A percentile compares a stretch with the other conserved stretches of the same genome.
Conservation (phyloP, 2,888 invertebrate species). For the Monoplex corrugatus region DNA sequence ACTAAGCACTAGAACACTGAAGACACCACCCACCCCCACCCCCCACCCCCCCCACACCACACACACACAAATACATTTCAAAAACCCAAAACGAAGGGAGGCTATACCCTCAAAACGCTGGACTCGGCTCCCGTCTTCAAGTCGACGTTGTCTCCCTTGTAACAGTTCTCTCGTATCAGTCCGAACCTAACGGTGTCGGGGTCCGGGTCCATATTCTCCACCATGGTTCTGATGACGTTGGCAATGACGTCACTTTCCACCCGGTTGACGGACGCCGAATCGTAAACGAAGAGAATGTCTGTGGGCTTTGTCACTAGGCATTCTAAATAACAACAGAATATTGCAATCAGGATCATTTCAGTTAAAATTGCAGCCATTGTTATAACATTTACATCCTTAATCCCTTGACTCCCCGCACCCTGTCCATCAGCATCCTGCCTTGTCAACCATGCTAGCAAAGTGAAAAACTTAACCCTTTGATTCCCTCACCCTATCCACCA, state of each 20-base stretch:
- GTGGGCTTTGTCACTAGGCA: conserved; percentile 28
- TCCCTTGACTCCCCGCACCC: no score
- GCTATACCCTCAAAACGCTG: conserved; percentile 40
- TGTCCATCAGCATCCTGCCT: no score
- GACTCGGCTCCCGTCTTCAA: conserved; percentile 46
- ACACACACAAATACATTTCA: not conserved
- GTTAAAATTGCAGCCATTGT: no score
- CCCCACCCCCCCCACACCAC: not conserved
- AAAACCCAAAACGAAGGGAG: not conserved
- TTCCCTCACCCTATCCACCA: no score
- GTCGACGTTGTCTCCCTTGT: conserved; percentile 36
- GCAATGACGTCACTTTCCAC: conserved; percentile 50
- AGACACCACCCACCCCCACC: not conserved
- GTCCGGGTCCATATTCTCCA: conserved; percentile 38
- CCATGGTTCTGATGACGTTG: conserved; percentile 47
- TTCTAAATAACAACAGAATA: no score
- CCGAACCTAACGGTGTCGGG: conserved; percentile 14
- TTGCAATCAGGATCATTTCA: no score
- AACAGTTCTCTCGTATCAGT: conserved; percentile 37
- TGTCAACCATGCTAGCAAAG: no score
- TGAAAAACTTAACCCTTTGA: no score
- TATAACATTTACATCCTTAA: no score
- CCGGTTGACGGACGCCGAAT: conserved; percentile 43
- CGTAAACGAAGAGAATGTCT: conserved; percentile 58
- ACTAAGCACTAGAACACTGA: not conserved